Conservation (phyloP, 1,140 invertebrate species). For the Drosophila ironensis region DNA sequence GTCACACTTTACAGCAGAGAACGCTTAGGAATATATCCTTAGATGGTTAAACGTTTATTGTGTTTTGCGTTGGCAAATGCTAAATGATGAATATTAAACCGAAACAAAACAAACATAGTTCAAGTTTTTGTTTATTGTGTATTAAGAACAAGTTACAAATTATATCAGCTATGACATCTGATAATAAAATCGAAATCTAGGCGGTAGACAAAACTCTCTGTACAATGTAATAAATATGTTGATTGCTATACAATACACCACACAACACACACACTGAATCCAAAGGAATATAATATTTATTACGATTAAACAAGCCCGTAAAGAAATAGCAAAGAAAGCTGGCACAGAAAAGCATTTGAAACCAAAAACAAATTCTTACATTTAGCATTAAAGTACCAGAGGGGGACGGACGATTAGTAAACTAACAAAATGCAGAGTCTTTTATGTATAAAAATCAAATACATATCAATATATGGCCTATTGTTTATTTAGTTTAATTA, state of each 20-base stretch:
- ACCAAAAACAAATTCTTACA: conserved; percentile 52
- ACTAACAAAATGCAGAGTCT: conserved; percentile 67
- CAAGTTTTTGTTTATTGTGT: conserved; percentile 57
- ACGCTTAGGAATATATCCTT: conserved; percentile 23
- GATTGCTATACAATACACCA: conserved; percentile 50
- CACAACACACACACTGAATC: conserved; percentile 12
- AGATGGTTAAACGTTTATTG: conserved; percentile 23
- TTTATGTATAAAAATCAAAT: conserved; percentile 82
- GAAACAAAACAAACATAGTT: conserved; percentile 34
- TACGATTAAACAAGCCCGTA: not conserved
- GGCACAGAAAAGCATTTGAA: conserved; percentile 75
- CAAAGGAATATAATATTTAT: conserved; percentile 9
- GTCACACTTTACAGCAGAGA: conserved; percentile 2
- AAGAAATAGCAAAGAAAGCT: conserved; percentile 37
- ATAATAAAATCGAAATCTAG: conserved; percentile 79
- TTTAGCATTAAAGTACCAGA: conserved; percentile 24
- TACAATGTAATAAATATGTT: conserved; percentile 73
- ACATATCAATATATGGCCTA: conserved; percentile 82
- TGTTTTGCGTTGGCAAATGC: conserved; percentile 27
- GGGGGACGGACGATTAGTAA: conserved; percentile 52
- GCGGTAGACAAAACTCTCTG: conserved; percentile 62
- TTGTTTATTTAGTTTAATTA: conserved; percentile 79
- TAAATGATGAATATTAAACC: not conserved
- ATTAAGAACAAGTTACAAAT: conserved; percentile 67
- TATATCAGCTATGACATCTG: conserved; percentile 82